Evolutionary conservation across 2,888 invertebrate genomes (phyloP).

Genomic region (Perizoma affinitatum): DNA sequence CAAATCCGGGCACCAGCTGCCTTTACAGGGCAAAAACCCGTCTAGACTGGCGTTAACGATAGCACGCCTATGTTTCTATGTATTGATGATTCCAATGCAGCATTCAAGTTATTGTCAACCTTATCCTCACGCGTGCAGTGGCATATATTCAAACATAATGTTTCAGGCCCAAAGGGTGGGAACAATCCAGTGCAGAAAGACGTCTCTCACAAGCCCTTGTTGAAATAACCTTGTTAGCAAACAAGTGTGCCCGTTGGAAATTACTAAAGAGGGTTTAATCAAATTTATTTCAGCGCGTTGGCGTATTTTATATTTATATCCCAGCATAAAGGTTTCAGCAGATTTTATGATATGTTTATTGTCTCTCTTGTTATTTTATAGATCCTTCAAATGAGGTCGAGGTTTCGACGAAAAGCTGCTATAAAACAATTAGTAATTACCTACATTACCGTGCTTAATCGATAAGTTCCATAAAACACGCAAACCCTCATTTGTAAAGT

Average conservation of each 20-base stretch:
- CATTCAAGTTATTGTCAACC: constrained; percentile 52
- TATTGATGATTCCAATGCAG: constrained; percentile 41
- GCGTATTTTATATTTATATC: constrained; percentile 25
- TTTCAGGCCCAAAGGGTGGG: constrained; percentile 26
- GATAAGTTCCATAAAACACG: constrained; percentile 24
- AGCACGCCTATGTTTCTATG: constrained; percentile 49
- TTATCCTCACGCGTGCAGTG: constrained; percentile 42
- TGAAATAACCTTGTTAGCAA: constrained; percentile 39
- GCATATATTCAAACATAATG: constrained; percentile 36
- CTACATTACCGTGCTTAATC: constrained; percentile 16
- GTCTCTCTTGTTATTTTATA: constrained; percentile 9
- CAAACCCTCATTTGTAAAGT: constrained; percentile 25
- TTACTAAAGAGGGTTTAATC: constrained; percentile 30
- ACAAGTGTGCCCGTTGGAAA: constrained; percentile 30
- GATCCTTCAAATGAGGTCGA: constrained; percentile 13
- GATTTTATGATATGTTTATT: constrained; percentile 15
- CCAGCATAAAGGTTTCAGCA: constrained; percentile 14
- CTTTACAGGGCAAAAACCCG: constrained; percentile 64
- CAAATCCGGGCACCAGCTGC: constrained; percentile 60
- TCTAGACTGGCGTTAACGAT: constrained; percentile 67
- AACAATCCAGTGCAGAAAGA: constrained; percentile 32
- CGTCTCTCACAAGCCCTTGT: constrained; percentile 29
- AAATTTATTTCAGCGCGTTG: constrained; percentile 28
- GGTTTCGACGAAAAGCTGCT: constrained; percentile 9
- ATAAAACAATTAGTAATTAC: constrained; percentile 22